A percentile compares a stretch with the other conserved stretches of the same genome.
These are phyloP conservation scores for Cyphomyrus discorhynchus DNA, from an alignment of 2,113 vertebrate species.

Conservation along the genomic window DNA sequence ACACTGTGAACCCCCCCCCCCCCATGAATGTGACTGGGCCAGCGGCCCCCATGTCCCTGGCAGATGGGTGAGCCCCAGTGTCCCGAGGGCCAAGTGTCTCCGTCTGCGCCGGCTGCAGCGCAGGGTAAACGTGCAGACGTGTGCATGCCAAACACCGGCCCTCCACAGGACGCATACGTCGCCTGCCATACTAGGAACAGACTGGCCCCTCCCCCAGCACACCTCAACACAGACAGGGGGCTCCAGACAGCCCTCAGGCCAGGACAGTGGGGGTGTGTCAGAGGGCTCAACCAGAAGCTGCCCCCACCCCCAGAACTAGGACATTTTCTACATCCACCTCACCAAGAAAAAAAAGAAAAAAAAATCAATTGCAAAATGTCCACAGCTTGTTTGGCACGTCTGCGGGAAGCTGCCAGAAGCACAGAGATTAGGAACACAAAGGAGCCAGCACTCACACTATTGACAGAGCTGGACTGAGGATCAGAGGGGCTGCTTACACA, in stretches of 20 bases:
- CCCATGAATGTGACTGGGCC: neutral
- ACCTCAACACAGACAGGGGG: neutral
- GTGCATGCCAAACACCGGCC: neutral
- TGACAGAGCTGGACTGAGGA: neutral
- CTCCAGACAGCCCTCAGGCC: neutral
- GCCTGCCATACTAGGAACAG: neutral
- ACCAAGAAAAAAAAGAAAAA: neutral
- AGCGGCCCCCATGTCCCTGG: neutral
- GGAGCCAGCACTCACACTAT: neutral
- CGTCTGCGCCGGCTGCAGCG: neutral
- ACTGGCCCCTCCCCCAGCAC: neutral
- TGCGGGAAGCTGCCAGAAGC: neutral
- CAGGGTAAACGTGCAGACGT: neutral
- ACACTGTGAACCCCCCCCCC: neutral
- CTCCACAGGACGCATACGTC: neutral
- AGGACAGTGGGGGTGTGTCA: neutral
- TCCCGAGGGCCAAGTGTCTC: neutral
- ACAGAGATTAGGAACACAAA: neutral
- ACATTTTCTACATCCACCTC: neutral
- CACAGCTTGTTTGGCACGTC: neutral
- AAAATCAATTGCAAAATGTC: neutral
- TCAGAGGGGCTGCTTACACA: neutral
- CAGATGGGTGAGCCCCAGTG: slow-evolving; percentile 20
- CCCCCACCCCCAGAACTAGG: neutral
- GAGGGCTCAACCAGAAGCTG: neutral